Percentiles rank a stretch among this genome's conserved stretches.
phyloP scores from a whole-genome alignment of 2,888 invertebrate genomes.

The Drosophila robusta region DNA sequence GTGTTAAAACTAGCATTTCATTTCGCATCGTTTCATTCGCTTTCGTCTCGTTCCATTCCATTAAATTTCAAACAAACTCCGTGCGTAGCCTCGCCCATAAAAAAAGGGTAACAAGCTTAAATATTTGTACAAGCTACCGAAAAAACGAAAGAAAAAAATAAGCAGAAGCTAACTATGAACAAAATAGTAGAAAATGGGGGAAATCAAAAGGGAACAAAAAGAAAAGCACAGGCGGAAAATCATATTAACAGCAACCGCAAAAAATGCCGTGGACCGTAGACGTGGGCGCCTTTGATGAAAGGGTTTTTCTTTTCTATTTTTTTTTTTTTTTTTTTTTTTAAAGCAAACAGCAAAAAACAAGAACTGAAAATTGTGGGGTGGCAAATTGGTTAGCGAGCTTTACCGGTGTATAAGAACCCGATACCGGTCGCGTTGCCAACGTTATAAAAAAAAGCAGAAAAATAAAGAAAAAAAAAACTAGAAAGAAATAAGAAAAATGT shows the following conservation, averaged over 20 bases:
- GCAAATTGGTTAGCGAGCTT: constrained; percentile 41
- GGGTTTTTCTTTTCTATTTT: constrained; percentile 39
- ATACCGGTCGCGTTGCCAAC: constrained; percentile 45
- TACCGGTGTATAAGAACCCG: constrained; percentile 51
- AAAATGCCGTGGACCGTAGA: constrained; percentile 49
- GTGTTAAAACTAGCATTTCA: not conserved
- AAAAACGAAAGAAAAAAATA: constrained; percentile 18
- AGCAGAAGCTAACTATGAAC: constrained; percentile 43
- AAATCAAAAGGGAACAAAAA: constrained; percentile 14
- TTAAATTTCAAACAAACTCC: not conserved
- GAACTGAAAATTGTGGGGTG: constrained; percentile 10
- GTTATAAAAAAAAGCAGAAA: constrained; percentile 8
- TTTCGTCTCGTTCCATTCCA: not conserved
- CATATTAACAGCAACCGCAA: constrained; percentile 71
- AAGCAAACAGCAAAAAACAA: constrained; percentile 48
- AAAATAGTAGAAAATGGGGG: constrained; percentile 12
- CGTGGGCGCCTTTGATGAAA: constrained; percentile 72
- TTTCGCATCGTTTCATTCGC: constrained; percentile 5
- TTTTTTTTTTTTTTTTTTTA: constrained; percentile 8
- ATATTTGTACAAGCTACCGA: constrained; percentile 19
- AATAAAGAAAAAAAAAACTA: constrained; percentile 25
- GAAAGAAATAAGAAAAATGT: constrained; percentile 67
- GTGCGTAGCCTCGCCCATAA: constrained; percentile 1
- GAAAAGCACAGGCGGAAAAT: constrained; percentile 58
- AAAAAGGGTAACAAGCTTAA: constrained; percentile 20